Evolutionary conservation across 1,140 invertebrate species (phyloP).

Genomic region (Danaus plexippus): DNA sequence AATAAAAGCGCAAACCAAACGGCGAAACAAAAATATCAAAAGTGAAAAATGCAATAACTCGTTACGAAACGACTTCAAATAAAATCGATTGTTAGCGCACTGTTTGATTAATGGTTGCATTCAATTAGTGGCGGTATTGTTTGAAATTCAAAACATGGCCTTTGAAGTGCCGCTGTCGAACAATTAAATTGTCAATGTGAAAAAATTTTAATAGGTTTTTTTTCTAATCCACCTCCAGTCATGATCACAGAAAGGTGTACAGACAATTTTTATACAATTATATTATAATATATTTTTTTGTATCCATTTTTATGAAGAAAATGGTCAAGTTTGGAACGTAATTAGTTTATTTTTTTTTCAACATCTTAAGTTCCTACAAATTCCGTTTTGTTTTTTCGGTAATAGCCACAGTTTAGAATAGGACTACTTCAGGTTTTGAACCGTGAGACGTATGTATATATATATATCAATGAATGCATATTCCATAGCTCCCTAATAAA

Average conservation of each 20-base stretch:
- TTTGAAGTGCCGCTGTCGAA: too few relatives aligned
- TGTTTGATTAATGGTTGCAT: slow-evolving; percentile 9
- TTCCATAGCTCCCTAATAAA: too few relatives aligned
- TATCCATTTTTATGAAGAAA: too few relatives aligned
- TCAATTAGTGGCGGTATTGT: slow-evolving; percentile 9
- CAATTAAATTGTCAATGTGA: slow-evolving; percentile 1
- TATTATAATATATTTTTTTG: slow-evolving; percentile 11
- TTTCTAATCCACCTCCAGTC: neutral
- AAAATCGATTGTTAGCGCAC: slow-evolving; percentile 11
- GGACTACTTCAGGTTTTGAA: too few relatives aligned
- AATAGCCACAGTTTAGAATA: too few relatives aligned
- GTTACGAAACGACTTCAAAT: slow-evolving; percentile 13
- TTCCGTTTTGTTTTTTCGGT: too few relatives aligned
- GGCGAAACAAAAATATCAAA: slow-evolving; percentile 12
- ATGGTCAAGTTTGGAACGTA: too few relatives aligned
- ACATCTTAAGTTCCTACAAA: too few relatives aligned
- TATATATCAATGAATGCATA: too few relatives aligned
- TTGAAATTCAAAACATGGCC: too few relatives aligned
- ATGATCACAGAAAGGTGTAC: neutral
- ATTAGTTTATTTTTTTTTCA: too few relatives aligned
- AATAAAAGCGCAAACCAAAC: slow-evolving; percentile 15
- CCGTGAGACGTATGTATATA: too few relatives aligned
- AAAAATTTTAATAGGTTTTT: neutral
- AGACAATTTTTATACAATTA: slow-evolving; percentile 6
- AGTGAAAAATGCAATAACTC: slow-evolving; percentile 16